Conservation (phyloP, 1,140 invertebrate genomes). For the Saccostrea echinata region DNA sequence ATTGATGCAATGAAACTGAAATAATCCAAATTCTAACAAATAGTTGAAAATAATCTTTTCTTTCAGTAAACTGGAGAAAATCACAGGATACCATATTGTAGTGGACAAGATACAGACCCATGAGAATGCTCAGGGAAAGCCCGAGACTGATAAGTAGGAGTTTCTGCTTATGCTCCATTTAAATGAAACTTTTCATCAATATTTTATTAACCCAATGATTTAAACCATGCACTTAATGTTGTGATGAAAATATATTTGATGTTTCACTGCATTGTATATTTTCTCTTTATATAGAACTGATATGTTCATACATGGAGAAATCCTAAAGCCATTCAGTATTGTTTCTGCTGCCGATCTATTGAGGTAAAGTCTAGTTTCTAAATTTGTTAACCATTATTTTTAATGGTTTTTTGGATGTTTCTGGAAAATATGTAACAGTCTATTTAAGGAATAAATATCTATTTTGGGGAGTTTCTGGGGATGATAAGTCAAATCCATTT, state of each 20-base stretch:
- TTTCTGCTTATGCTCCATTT: too few species aligned
- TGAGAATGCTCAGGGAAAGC: constrained; percentile 93
- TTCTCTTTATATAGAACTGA: constrained; percentile 85
- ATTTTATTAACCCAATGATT: too few species aligned
- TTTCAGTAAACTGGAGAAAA: constrained; percentile 87
- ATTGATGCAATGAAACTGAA: neutral
- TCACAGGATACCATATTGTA: constrained; percentile 94
- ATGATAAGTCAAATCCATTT: too few species aligned
- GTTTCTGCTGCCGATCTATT: constrained; percentile 84
- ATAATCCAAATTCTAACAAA: neutral
- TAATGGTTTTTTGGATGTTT: too few species aligned
- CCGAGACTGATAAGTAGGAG: constrained; percentile 91
- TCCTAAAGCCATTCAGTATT: constrained; percentile 93
- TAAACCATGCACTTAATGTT: too few species aligned
- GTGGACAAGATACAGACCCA: constrained; percentile 95
- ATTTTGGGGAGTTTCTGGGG: too few species aligned
- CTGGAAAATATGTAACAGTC: too few species aligned
- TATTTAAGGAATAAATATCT: too few species aligned
- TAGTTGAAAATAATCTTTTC: constrained; percentile 48
- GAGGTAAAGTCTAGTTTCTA: constrained; percentile 64
- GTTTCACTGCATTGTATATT: neutral
- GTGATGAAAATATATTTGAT: too few species aligned
- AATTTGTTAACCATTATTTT: too few species aligned
- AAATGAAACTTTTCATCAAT: too few species aligned
- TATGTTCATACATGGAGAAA: constrained; percentile 94